Evolutionary conservation across 2,113 vertebrate genomes (phyloP).

Genomic region (Ailuropoda melanoleuca): DNA sequence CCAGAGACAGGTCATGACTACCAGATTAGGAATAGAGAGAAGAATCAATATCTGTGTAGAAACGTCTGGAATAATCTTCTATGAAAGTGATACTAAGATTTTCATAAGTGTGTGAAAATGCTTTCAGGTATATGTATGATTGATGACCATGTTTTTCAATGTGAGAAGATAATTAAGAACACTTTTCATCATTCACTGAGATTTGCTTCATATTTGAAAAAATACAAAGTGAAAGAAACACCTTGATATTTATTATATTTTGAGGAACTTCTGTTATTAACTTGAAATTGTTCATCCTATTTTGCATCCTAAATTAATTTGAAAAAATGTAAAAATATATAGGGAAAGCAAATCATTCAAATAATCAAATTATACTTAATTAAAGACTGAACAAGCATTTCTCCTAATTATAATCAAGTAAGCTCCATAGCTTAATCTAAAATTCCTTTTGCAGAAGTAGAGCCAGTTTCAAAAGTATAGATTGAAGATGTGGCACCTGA

Average conservation of each 20-base stretch:
- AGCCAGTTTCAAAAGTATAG: slow-evolving; percentile 32
- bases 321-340: background rate
- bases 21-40: background rate
- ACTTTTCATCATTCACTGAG: background rate
- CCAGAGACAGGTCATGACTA: background rate
- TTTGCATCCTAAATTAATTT: background rate
- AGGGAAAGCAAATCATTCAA: background rate
- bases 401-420: background rate
- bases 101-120: background rate
- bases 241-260: background rate
- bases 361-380: background rate
- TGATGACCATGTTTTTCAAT: background rate
- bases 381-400: background rate
- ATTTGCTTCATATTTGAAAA: background rate
- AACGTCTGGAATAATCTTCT: background rate
- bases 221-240: background rate
- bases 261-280: background rate
- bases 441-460: slow-evolving; percentile 12
- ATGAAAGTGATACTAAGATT: background rate
- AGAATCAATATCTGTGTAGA: background rate
- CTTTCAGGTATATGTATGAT: background rate
- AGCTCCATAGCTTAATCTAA: slow-evolving; percentile 1
- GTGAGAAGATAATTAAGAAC: background rate
- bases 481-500: background rate
- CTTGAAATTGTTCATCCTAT: accelerated